Evolutionary conservation across 2,888 invertebrate species (phyloP).

Genomic region (Meiosimyza decipiens): DNA sequence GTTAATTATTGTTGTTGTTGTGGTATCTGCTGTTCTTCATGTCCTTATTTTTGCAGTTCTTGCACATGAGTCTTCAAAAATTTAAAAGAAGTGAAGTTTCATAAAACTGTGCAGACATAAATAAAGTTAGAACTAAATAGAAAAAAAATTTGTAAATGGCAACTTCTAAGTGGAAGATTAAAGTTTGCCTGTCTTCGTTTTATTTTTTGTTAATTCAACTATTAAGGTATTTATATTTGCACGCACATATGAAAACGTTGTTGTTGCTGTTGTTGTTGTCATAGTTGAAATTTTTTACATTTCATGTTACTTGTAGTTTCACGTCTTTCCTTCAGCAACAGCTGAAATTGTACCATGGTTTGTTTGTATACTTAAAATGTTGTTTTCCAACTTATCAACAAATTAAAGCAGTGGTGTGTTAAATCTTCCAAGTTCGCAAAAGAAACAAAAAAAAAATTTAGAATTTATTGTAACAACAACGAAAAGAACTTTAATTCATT

Average conservation of each 20-base stretch:
- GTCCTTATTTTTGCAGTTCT: no score
- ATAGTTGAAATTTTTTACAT: not conserved
- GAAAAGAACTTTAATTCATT: no score
- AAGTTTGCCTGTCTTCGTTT: not conserved
- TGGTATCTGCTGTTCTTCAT: not conserved
- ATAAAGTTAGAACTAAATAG: no score
- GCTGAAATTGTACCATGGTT: not conserved
- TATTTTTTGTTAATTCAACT: not conserved
- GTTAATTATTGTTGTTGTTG: slow-evolving; percentile 1
- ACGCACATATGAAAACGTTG: not conserved
- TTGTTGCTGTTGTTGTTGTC: not conserved
- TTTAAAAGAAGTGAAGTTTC: no score
- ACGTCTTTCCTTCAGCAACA: not conserved
- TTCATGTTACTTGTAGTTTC: not conserved
- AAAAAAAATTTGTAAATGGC: no score
- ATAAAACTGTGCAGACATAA: no score
- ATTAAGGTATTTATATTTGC: not conserved
- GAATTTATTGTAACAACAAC: no score
- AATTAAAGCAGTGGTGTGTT: no score
- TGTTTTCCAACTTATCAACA: slow-evolving; percentile 19
- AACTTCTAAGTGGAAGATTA: no score
- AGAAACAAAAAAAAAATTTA: no score
- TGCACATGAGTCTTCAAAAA: no score
- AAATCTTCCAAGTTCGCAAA: no score
- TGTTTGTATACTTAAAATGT: not conserved